Base-by-base conservation (phyloP, 1,140 invertebrate genomes). In the Drosophila dunni region DNA sequence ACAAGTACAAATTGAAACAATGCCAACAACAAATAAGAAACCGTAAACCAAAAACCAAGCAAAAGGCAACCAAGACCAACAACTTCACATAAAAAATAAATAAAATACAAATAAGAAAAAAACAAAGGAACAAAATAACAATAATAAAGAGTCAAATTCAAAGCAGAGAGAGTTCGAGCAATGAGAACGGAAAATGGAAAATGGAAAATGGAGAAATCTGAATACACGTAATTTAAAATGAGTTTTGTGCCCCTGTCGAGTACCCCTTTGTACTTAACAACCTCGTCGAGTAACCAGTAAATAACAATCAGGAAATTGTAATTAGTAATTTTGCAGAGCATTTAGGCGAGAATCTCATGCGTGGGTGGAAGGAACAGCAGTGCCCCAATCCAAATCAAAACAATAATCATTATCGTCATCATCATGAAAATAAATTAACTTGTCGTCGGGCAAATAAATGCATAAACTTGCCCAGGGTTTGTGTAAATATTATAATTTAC, bases 341-440 rank as follows among this genome's bases (percentile, higher is more conserved):
- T 65, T 56, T 60, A 54, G 34, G 48, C 64, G 51, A 56, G 33
- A 68, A 33, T 54, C 45, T 50, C 20, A 54, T 36, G 44, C 58
- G 46, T 11, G 17, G 38, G 45, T 6, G 10, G 56, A 36, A 46
- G 8, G n/a, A 54, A 44, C 34, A 51, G 24, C 6, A 3, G 0
- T 3, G 24, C 24, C 24, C 24, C 3, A 11, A 51, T 7, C 45
- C 44, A 48, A 56, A 72, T 29, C 33, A 62, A 33, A 51, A 56
- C 58, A 56, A 77, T 53, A 69, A 67, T 58, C 61, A 50, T 54
- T 54, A 78, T 44, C 15, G 17, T 54, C 17, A 75, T 58, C 48
- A 68, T 78, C 66, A 66, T 60, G 40, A 79, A 89, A 79, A 74
- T 58, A 88, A 89, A 89, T 88, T 80, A 78, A 56, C 68, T 75